These are phyloP conservation scores for Diplazon laetatorius DNA, from an alignment of 2,888 invertebrate genomes.

Conservation along the genomic window DNA sequence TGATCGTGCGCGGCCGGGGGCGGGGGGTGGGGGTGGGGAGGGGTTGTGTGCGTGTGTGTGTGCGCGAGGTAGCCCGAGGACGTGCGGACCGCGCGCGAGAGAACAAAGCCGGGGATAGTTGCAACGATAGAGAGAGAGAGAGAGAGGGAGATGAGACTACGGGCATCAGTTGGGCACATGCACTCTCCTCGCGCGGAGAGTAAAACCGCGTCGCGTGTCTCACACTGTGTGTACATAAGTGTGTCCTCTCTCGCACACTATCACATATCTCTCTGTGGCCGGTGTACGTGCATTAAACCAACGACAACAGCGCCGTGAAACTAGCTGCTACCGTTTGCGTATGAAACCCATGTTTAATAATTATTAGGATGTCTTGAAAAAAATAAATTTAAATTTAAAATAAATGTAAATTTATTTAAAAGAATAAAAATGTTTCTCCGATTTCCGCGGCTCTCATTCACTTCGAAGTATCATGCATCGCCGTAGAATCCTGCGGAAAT, in stretches of 20 bases:
- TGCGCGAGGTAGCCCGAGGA: constrained; percentile 47
- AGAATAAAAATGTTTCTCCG: no score
- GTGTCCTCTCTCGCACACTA: no score
- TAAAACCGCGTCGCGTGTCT: constrained; percentile 62
- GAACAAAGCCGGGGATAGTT: constrained; percentile 51
- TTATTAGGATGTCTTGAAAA: no score
- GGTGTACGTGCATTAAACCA: constrained; percentile 18
- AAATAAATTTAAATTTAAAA: no score
- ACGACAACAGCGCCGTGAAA: constrained; percentile 17
- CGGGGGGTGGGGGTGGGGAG: constrained; percentile 4
- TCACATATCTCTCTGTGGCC: constrained; percentile 6
- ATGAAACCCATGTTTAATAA: background rate
- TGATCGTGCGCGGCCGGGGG: constrained; percentile 32
- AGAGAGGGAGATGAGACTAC: constrained; percentile 21
- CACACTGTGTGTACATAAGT: constrained; percentile 1
- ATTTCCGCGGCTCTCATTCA: no score
- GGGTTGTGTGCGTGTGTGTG: constrained; percentile 28
- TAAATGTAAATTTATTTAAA: no score
- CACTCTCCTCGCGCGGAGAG: constrained; percentile 54
- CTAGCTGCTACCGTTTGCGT: constrained; percentile 11
- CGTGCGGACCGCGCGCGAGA: constrained; percentile 39
- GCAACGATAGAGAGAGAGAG: constrained; percentile 48
- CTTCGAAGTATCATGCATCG: no score
- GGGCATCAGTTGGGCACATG: constrained; percentile 46
- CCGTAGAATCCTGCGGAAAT: no score